These are phyloP conservation scores for Mustelus asterias DNA, from an alignment of 2,113 vertebrate genomes.

Conservation along the genomic window DNA sequence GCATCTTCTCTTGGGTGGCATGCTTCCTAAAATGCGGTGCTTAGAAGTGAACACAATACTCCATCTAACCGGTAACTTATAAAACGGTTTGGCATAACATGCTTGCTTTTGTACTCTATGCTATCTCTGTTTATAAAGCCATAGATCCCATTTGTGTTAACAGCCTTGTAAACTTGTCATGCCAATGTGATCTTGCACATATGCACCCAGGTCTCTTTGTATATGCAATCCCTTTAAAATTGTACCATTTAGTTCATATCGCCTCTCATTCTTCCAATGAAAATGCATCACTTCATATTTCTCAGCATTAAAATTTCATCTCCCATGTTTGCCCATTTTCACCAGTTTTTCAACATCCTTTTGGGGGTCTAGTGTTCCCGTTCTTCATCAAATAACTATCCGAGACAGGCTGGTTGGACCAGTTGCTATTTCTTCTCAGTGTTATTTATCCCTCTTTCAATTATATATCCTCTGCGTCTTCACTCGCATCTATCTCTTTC, in stretches of 20 bases:
- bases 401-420: neutral
- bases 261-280: neutral
- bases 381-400: neutral
- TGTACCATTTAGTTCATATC: neutral
- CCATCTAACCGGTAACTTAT: neutral
- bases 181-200: neutral
- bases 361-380: neutral
- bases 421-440: neutral
- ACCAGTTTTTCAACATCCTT: neutral
- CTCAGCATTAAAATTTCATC: neutral
- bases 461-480: neutral
- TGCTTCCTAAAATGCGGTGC: neutral
- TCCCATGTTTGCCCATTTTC: neutral
- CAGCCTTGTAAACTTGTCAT: neutral
- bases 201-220: neutral
- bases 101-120: neutral
- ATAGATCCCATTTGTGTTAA: neutral
- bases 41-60: neutral
- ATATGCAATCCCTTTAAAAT: neutral
- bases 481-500: neutral
- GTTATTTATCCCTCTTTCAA: neutral
- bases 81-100: neutral
- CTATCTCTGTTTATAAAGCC: neutral
- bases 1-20: neutral
- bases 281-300: neutral